Base-by-base conservation (phyloP, 1,140 invertebrate species). In the Aphis craccivora region DNA sequence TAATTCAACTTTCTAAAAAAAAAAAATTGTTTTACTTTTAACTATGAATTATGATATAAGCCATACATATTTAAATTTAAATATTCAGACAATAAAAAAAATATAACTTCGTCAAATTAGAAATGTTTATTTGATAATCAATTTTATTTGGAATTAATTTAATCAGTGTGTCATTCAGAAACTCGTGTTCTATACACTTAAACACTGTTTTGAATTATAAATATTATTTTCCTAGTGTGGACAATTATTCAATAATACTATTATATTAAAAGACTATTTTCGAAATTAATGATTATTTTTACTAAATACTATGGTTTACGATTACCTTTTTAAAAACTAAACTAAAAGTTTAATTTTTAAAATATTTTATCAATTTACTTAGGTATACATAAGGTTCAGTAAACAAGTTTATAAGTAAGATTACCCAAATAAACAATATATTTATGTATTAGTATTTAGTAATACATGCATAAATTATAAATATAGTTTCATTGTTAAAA, bases 1-100 rank as follows among this genome's bases (percentile, higher is more conserved):
- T 43, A 86, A 43, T 86, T 40, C 25, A 43, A 86, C 83, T 86
- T 86, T 86, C 83, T 86, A 86, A 43, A 86, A 43, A 86, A 40
- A 40, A 37, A 76, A 76, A 76, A 76, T n/a, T 76, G 60, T 76
- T 76, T n/a, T 76, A n/a, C 60, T n/a, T 76, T 76, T 76, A 76
- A 35, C n/a, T 76, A 76, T 76, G 11, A 76, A 76, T 76, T 76
- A 76, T 76, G 30, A 76, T 76, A 76, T 18, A n/a, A n/a, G 60
- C 20, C 18, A 18, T n/a, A 76, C 14, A 76, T 22, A 76, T n/a
- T 76, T 76, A 0, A 76, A 76, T n/a, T 76, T 76, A 0, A 76
- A 14, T 76, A n/a, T 18, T 76, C 18, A n/a, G 18, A 76, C 30
- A 76, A 76, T 76, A n/a, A 76, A n/a, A 76, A 53, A 67, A 67